Percentiles rank a stretch among this genome's conserved stretches.
These are phyloP conservation scores for Montipora foliosa DNA, from an alignment of 64 coral and sea anemone genomes.

Conservation along the genomic window DNA sequence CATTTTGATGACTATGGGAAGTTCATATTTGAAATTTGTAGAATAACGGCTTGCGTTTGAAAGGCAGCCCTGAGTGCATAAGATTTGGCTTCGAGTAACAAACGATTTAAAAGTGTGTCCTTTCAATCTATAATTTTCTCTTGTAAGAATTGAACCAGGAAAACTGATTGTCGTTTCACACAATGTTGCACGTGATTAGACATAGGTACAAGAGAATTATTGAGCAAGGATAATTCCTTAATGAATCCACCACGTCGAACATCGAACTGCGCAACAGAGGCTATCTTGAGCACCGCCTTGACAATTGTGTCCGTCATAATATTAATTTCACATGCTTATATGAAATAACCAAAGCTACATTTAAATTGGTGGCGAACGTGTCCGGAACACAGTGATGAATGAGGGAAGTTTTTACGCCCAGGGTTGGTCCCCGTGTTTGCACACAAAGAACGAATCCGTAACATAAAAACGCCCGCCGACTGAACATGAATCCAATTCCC, in stretches of 20 bases:
- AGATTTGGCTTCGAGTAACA: not conserved
- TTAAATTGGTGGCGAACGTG: no score
- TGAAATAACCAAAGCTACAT: no score
- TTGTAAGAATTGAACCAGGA: conserved; percentile 6
- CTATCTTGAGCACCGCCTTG: not conserved
- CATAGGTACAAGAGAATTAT: not conserved
- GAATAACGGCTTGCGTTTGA: conserved; percentile 17
- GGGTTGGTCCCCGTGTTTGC: no score
- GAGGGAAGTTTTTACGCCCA: no score
- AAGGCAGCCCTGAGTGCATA: conserved; percentile 38
- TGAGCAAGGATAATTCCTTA: not conserved
- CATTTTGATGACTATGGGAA: not conserved
- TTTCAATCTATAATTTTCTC: not conserved
- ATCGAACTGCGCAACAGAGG: not conserved
- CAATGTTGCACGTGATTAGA: not conserved
- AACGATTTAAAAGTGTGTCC: conserved; percentile 5
- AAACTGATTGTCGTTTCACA: not conserved
- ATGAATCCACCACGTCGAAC: not conserved
- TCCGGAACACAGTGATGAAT: no score
- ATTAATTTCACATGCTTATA: no score
- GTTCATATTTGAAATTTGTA: conserved; percentile 44
- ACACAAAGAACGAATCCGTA: no score
- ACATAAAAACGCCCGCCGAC: no score
- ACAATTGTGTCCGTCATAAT: no score
- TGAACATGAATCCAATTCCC: no score